A percentile compares a stretch with the other conserved stretches of the same genome.
Conservation (phyloP, 1,140 invertebrate genomes). For the Triops longicaudatus region DNA sequence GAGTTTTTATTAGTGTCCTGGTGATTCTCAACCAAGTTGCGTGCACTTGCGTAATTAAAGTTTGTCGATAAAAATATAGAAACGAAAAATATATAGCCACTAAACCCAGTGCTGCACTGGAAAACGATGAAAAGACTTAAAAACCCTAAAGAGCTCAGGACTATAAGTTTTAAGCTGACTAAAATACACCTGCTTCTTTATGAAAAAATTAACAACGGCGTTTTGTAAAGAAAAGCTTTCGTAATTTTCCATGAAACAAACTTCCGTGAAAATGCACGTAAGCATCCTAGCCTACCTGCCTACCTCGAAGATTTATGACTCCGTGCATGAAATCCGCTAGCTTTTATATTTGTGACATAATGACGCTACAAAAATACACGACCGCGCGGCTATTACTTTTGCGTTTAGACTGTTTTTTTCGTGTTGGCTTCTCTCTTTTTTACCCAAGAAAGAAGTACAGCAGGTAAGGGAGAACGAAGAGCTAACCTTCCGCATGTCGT, state of each 20-base stretch:
- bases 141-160: not conserved
- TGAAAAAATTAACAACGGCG: not conserved
- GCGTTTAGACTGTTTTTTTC: not conserved
- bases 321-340: not conserved
- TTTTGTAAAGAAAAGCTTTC: not conserved
- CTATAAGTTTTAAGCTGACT: not conserved
- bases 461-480: not conserved
- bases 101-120: too few relatives aligned
- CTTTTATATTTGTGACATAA: not conserved
- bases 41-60: too few relatives aligned
- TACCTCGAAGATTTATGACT: not conserved
- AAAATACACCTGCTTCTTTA: not conserved
- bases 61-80: too few relatives aligned
- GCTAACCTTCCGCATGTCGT: not conserved
- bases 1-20: too few relatives aligned
- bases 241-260: not conserved
- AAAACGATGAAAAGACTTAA: too few relatives aligned
- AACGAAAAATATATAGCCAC: too few relatives aligned
- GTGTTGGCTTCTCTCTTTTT: not conserved
- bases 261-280: not conserved
- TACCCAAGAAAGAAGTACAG: not conserved
- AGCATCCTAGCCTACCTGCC: not conserved
- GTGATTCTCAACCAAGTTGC: too few relatives aligned
- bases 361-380: not conserved
- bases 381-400: not conserved